Base-by-base conservation (phyloP, 2,113 vertebrate genomes). In the Brachypodius melanocephalos region DNA sequence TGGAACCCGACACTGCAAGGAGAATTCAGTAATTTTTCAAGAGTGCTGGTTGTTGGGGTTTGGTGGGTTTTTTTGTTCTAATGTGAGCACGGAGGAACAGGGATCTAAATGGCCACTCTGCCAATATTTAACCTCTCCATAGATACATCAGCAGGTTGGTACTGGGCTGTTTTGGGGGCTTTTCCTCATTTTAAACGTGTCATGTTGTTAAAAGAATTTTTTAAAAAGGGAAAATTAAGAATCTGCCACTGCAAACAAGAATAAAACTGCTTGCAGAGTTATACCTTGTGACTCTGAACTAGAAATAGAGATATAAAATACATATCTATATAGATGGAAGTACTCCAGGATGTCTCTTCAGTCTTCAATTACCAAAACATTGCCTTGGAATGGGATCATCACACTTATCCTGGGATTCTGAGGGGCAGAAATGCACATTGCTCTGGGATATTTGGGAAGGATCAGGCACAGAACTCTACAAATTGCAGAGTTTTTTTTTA, bases 1-100 rank as follows among this genome's bases (percentile, higher is more conserved):
- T 96, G 99, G 98, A 99, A 99, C 98, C 98, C 65, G 98, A 99
- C 98, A 98, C 99, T 98, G 97, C 97, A 97, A 97, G 98, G 98
- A 98, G 97, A 98, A 98, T 98, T 98, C 98, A 91, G 92, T 97
- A 94, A 97, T 98, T 98, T 98, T 98, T 98, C 96, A 95, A 95
- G 97, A 97, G 96, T 51, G 94, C 72, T 76, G 72, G 31, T 72
- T 45, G 32, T 42, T 59, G 32, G 40, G 17, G 4, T 20, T 8
- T 29, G 31, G 20, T 28, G 84, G 38, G 38, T 91, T 29, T 87
- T 77, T 92, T 84, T 75, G 90, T 95, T 94, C 93, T 73, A 90
- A 91, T 40, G 83, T 3, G 20, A 97, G 83, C 88, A 25, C 89
- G 0, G 63, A 96, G 95, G 94, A 95, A 79, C 84, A n/a, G 82